A percentile compares a stretch with the other conserved stretches of the same genome.
Conservation (phyloP, 2,888 invertebrate genomes). For the Epistrophe eligans region DNA sequence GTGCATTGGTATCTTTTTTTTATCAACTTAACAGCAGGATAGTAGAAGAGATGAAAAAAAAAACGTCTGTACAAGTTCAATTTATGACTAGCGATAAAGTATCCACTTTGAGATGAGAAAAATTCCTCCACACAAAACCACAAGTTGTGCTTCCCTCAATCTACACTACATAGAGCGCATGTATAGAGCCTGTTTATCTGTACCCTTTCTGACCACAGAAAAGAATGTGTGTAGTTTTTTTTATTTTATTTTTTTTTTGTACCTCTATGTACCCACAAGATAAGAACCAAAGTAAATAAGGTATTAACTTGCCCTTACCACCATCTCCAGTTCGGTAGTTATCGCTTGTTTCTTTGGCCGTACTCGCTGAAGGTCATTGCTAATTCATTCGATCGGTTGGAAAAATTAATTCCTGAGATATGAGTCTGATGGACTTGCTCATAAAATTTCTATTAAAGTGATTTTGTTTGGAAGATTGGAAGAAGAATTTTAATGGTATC, state of each 20-base stretch:
- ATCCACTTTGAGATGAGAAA: slow-evolving; percentile 48
- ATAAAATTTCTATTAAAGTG: neutral
- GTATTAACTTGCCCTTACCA: slow-evolving; percentile 39
- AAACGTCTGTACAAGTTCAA: slow-evolving; percentile 57
- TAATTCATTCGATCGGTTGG: slow-evolving; percentile 61
- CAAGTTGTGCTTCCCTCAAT: slow-evolving; percentile 54
- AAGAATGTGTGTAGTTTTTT: slow-evolving; percentile 60
- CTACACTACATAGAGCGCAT: too few species aligned
- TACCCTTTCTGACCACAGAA: slow-evolving; percentile 48
- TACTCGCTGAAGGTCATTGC: slow-evolving; percentile 72
- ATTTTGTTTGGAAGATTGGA: neutral
- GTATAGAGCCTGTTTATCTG: slow-evolving; percentile 38
- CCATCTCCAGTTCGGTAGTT: slow-evolving; percentile 21
- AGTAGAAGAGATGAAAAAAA: neutral
- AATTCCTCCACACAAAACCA: slow-evolving; percentile 69
- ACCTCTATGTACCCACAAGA: slow-evolving; percentile 51
- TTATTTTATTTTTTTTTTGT: slow-evolving; percentile 20
- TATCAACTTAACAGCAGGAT: slow-evolving; percentile 26
- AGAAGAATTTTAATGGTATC: too few species aligned
- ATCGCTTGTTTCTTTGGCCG: slow-evolving; percentile 45
- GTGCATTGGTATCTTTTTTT: slow-evolving; percentile 30
- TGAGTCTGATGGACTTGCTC: neutral
- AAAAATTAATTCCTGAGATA: neutral
- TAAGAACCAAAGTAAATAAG: slow-evolving; percentile 66
- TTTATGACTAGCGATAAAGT: slow-evolving; percentile 72